phyloP scores from a whole-genome alignment of 2,797 vertebrate genomes.

The Anguilla pacifica region DNA sequence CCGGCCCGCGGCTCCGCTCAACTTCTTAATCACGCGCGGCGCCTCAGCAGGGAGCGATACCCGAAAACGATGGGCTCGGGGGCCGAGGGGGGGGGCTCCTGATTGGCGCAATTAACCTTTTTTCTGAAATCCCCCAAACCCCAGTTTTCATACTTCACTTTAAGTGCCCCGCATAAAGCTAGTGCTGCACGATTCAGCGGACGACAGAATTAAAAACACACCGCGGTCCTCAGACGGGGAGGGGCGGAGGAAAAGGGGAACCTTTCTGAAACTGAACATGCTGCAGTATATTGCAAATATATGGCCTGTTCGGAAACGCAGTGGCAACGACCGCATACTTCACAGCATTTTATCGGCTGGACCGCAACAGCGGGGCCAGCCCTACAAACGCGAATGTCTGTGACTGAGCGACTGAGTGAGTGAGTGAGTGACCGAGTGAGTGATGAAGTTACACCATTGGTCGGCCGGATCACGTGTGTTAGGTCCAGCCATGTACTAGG shows the following conservation, averaged over 20 bases:
- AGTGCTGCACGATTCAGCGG: neutral
- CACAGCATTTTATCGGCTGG: no score
- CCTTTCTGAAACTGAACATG: no score
- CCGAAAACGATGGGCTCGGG: neutral
- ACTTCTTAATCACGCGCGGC: neutral
- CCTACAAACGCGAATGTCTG: no score
- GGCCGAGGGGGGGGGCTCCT: neutral
- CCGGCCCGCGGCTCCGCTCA: neutral
- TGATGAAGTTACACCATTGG: no score
- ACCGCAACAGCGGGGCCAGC: no score
- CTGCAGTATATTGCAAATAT: neutral
- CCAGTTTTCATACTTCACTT: neutral
- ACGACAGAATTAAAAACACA: neutral
- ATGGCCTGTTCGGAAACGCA: neutral
- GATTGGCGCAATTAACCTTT: constrained; percentile 8
- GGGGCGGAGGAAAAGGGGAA: no score
- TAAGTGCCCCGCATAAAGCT: neutral
- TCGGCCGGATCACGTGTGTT: no score
- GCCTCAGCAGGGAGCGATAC: neutral
- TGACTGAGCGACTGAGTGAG: no score
- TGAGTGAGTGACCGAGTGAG: no score
- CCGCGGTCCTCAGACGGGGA: neutral
- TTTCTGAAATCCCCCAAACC: neutral
- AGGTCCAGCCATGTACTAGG: no score
- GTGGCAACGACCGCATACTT: neutral